phyloP scores from a whole-genome alignment of 1,140 invertebrate species.

The Meteorus sp. region DNA sequence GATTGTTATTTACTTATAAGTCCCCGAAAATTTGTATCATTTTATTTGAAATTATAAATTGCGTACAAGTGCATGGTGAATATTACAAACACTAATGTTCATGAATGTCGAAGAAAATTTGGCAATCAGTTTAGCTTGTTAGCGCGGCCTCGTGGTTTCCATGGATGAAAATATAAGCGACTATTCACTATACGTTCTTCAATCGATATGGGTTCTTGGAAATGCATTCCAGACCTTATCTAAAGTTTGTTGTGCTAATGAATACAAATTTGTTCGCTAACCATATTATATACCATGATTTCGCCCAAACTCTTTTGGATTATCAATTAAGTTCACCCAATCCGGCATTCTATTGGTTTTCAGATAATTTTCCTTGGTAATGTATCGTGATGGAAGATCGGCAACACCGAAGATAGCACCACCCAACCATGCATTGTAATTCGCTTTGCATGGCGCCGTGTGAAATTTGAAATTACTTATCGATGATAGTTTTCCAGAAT shows the following conservation, averaged over 20 bases:
- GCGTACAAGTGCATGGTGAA: too few species aligned
- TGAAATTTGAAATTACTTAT: constrained; percentile 79
- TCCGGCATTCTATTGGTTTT: constrained; percentile 74
- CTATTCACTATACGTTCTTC: too few species aligned
- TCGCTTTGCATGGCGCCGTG: constrained; percentile 75
- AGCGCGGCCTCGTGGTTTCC: too few species aligned
- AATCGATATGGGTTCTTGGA: too few species aligned
- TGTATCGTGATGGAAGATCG: constrained; percentile 72
- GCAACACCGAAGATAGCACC: constrained; percentile 84
- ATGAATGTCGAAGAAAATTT: too few species aligned
- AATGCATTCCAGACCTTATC: not conserved
- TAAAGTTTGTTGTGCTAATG: not conserved
- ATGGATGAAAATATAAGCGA: too few species aligned
- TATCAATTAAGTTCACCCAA: constrained; percentile 77
- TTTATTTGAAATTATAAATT: too few species aligned
- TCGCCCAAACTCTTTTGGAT: constrained; percentile 43
- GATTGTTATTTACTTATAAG: too few species aligned
- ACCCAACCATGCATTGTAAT: constrained; percentile 85
- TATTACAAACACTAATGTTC: too few species aligned
- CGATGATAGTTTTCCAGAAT: constrained; percentile 66
- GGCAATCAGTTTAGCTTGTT: too few species aligned
- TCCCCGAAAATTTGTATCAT: too few species aligned
- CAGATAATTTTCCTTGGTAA: constrained; percentile 76
- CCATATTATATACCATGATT: constrained; percentile 19
- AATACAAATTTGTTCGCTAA: not conserved